Conservation (phyloP, 2,113 vertebrate species). For the Phoxinus phoxinus region DNA sequence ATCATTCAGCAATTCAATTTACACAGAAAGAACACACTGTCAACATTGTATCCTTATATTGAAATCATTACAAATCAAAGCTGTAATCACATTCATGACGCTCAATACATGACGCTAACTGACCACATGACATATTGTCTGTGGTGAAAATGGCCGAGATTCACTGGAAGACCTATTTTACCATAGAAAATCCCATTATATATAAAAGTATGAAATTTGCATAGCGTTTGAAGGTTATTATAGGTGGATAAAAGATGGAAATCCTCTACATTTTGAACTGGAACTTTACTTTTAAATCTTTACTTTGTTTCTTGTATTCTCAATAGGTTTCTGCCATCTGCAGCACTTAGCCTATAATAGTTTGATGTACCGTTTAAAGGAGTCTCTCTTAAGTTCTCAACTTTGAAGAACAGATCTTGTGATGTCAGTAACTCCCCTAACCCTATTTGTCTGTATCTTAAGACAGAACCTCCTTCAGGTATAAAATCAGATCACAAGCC, state of each 20-base stretch:
- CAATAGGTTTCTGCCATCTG: neutral
- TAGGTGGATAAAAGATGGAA: too few species aligned
- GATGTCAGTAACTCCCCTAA: neutral
- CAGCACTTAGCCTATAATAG: neutral
- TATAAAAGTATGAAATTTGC: too few species aligned
- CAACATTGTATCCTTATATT: too few species aligned
- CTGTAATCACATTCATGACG: too few species aligned
- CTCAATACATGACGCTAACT: neutral
- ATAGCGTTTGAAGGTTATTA: too few species aligned
- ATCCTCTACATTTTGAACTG: too few species aligned
- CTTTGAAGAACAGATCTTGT: constrained; percentile 14
- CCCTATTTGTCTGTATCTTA: neutral
- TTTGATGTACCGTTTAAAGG: neutral
- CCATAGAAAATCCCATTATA: too few species aligned
- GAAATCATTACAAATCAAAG: too few species aligned
- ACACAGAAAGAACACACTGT: too few species aligned
- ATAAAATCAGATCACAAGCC: constrained; percentile 14
- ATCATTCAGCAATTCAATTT: too few species aligned
- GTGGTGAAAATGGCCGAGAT: too few species aligned
- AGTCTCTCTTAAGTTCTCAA: neutral
- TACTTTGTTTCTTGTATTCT: neutral
- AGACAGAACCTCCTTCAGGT: neutral
- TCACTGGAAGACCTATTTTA: too few species aligned
- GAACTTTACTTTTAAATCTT: neutral
- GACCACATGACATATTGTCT: neutral